Percentiles rank a stretch among this genome's conserved stretches.
Evolutionary conservation across 2,888 invertebrate species (phyloP).

Genomic region (Phania funesta): DNA sequence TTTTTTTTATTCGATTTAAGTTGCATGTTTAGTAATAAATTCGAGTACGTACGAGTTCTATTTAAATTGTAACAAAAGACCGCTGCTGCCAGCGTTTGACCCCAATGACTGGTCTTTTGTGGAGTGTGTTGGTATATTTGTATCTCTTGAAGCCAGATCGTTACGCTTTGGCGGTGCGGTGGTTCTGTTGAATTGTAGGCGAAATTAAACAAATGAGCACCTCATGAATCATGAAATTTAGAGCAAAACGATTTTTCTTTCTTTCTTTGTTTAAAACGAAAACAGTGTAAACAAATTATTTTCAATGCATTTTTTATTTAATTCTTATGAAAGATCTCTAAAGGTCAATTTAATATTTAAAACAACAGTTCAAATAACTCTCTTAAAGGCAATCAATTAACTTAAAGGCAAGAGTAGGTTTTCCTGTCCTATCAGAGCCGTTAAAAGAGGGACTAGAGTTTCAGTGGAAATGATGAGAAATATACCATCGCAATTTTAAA

Average conservation of each 20-base stretch:
- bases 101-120: slow-evolving; percentile 51
- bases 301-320: not conserved
- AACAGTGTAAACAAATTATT: not conserved
- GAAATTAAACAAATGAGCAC: slow-evolving; percentile 34
- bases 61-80: slow-evolving; percentile 59
- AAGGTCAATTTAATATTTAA: not conserved
- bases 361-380: not conserved
- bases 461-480: too few relatives aligned
- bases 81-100: slow-evolving; percentile 60
- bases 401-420: too few relatives aligned
- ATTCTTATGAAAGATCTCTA: not conserved
- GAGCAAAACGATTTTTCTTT: slow-evolving; percentile 62
- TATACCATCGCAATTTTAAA: too few relatives aligned
- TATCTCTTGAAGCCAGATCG: slow-evolving; percentile 23
- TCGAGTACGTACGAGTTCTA: not conserved
- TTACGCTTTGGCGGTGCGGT: slow-evolving; percentile 58
- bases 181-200: slow-evolving; percentile 32
- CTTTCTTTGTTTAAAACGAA: not conserved
- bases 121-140: slow-evolving; percentile 1
- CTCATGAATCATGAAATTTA: slow-evolving; percentile 68
- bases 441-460: too few relatives aligned
- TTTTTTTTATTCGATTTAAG: not conserved
- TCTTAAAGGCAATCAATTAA: not conserved
- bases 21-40: not conserved
- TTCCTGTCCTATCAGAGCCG: too few relatives aligned